phyloP scores from a whole-genome alignment of 2,113 vertebrate species.

The Glareola pratincola region DNA sequence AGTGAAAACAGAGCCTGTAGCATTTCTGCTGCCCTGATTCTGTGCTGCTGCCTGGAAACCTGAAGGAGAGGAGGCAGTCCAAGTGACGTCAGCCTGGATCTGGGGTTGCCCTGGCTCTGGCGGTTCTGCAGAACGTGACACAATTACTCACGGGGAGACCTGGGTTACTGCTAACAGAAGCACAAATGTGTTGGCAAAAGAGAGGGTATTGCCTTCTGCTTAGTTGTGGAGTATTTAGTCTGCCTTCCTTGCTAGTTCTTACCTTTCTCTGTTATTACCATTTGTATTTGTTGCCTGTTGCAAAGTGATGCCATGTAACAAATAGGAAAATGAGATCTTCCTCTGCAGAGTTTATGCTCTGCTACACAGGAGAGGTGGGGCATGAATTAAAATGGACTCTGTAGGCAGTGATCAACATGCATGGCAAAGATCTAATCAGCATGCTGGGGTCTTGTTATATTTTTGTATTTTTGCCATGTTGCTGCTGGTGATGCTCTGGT shows the following conservation, averaged over 20 bases:
- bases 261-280: background rate
- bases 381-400: background rate
- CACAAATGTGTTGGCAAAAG: background rate
- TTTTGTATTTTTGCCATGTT: background rate
- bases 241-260: background rate
- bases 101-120: background rate
- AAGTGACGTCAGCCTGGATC: background rate
- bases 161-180: background rate
- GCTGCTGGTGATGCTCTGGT: background rate
- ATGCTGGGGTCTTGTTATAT: background rate
- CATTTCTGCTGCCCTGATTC: background rate
- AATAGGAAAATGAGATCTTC: background rate
- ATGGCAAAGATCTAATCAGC: background rate
- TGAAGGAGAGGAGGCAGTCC: background rate
- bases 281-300: background rate
- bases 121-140: background rate
- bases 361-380: background rate
- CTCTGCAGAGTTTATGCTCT: background rate
- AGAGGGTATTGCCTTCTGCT: background rate
- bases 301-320: background rate
- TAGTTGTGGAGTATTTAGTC: background rate
- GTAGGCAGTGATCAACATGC: background rate
- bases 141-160: background rate
- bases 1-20: background rate
- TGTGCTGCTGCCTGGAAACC: background rate